These are phyloP conservation scores for Peromyscus maniculatus DNA, from an alignment of 2,113 vertebrate species.

Conservation along the genomic window DNA sequence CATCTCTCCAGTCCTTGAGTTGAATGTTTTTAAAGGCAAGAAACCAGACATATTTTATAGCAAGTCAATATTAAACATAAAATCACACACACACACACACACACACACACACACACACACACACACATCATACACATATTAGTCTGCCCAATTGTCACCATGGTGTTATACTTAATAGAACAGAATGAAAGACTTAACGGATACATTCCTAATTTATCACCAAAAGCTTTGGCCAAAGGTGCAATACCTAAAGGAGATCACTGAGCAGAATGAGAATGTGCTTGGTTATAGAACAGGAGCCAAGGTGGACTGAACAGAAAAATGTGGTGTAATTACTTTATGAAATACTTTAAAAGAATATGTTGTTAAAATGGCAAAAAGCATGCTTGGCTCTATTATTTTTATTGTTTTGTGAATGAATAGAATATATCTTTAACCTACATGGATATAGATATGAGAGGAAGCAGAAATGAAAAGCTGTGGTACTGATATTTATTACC, in stretches of 20 bases:
- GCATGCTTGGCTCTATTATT: not conserved
- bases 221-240: not conserved
- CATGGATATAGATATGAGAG: not conserved
- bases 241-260: not conserved
- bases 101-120: not conserved
- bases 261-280: not conserved
- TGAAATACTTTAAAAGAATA: not conserved
- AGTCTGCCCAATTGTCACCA: no score
- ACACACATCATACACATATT: not conserved
- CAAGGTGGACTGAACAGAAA: not conserved
- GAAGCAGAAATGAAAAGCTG: not conserved
- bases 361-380: not conserved
- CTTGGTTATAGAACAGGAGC: not conserved
- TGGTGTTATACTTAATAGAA: no score
- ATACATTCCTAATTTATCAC: constrained; percentile 27
- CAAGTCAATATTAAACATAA: not conserved
- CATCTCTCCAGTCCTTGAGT: not conserved
- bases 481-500: not conserved
- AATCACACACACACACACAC: not conserved
- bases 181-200: not conserved
- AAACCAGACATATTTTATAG: not conserved
- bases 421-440: not conserved
- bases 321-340: not conserved
- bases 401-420: not conserved
- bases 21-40: not conserved